phyloP scores from a whole-genome alignment of 1,140 invertebrate species.

The Drosophila ananassae region DNA sequence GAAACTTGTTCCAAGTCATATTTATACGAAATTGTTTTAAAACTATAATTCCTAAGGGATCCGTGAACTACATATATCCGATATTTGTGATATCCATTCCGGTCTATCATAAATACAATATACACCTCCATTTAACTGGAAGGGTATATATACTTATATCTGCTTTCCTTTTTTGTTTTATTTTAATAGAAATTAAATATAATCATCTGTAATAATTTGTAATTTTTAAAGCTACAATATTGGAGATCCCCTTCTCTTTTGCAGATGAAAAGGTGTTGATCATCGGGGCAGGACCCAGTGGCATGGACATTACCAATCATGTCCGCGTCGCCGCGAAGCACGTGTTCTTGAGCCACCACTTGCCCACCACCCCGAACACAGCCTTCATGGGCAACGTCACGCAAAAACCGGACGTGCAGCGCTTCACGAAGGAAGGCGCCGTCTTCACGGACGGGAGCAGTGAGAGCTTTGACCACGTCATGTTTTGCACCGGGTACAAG shows the following conservation, averaged over 20 bases:
- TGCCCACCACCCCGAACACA: slow-evolving; percentile 86
- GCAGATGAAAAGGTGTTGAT: slow-evolving; percentile 87
- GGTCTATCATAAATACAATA: too few species aligned
- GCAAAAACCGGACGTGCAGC: slow-evolving; percentile 87
- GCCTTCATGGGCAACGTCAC: slow-evolving; percentile 88
- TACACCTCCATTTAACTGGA: too few species aligned
- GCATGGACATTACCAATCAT: slow-evolving; percentile 93
- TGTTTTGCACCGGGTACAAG: slow-evolving; percentile 94
- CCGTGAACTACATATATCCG: too few species aligned
- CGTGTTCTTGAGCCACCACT: slow-evolving; percentile 89
- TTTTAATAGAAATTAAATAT: too few species aligned
- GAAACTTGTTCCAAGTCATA: too few species aligned
- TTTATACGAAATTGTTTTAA: too few species aligned
- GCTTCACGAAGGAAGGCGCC: slow-evolving; percentile 85
- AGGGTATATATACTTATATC: too few species aligned
- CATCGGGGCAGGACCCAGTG: slow-evolving; percentile 94
- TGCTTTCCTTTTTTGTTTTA: too few species aligned
- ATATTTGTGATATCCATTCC: too few species aligned
- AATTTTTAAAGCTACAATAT: too few species aligned
- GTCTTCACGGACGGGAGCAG: slow-evolving; percentile 87
- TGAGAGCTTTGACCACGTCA: slow-evolving; percentile 88
- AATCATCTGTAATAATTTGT: too few species aligned
- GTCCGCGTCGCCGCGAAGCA: slow-evolving; percentile 87
- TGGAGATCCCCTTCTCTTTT: background rate
- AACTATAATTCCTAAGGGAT: too few species aligned